Evolutionary conservation across 2,797 vertebrate species (phyloP).

Genomic region (Leptodactylus fallax): DNA sequence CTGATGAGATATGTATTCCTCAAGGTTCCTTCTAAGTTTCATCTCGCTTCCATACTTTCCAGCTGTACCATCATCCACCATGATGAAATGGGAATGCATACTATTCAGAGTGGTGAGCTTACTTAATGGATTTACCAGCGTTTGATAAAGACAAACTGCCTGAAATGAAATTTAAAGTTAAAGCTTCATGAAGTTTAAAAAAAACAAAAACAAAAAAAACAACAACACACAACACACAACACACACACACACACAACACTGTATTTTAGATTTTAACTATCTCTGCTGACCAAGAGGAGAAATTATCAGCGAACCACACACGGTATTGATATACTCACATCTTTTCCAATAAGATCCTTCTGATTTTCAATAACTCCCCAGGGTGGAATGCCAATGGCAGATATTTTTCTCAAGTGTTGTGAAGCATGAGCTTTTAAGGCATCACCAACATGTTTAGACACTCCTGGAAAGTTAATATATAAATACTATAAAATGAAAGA

Average conservation of each 20-base stretch:
- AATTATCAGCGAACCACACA: background rate
- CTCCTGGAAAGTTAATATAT: slow-evolving; percentile 76
- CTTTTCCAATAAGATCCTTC: slow-evolving; percentile 89
- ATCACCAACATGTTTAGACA: slow-evolving; percentile 92
- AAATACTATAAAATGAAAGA: background rate
- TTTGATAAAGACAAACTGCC: slow-evolving; percentile 91
- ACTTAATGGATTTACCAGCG: slow-evolving; percentile 89
- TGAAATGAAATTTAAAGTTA: slow-evolving; percentile 66
- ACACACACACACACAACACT: no score
- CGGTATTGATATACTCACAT: slow-evolving; percentile 80
- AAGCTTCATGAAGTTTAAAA: background rate
- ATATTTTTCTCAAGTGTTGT: slow-evolving; percentile 87
- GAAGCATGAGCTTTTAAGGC: slow-evolving; percentile 87
- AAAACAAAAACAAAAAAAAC: no score
- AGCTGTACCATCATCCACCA: slow-evolving; percentile 93
- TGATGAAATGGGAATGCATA: slow-evolving; percentile 94
- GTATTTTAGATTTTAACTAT: no score
- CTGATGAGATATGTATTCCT: slow-evolving; percentile 88
- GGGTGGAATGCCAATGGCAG: slow-evolving; percentile 88
- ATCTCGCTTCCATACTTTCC: slow-evolving; percentile 92
- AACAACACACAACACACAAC: no score
- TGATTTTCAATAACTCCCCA: slow-evolving; percentile 97
- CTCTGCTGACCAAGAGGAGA: no score
- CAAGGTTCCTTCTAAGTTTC: slow-evolving; percentile 86
- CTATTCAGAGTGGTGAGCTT: slow-evolving; percentile 89